Conservation (phyloP, 2,888 invertebrate genomes). For the Clunio marinus region DNA sequence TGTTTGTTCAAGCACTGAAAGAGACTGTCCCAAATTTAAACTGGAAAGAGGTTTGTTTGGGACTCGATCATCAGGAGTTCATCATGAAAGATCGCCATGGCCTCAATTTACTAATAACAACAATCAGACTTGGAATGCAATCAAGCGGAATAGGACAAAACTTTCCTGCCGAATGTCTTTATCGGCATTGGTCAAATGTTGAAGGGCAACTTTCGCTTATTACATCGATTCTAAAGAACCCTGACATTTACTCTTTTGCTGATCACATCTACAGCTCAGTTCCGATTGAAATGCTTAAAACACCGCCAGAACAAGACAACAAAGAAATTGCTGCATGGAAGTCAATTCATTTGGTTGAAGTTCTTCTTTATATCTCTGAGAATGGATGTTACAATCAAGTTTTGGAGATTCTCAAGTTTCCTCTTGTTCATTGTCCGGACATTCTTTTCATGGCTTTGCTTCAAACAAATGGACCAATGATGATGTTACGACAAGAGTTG, state of each 20-base stretch:
- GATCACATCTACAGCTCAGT: conserved; percentile 82
- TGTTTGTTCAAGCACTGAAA: conserved; percentile 87
- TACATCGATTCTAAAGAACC: conserved; percentile 78
- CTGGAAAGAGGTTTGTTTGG: conserved; percentile 89
- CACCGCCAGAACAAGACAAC: conserved; percentile 90
- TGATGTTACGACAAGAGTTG: conserved; percentile 77
- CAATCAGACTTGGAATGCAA: conserved; percentile 75
- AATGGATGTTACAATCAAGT: conserved; percentile 77
- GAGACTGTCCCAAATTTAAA: conserved; percentile 80
- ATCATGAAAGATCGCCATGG: conserved; percentile 81
- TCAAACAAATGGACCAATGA: conserved; percentile 78
- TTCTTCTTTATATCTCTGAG: conserved; percentile 81
- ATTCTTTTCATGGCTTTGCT: conserved; percentile 82
- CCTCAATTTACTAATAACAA: conserved; percentile 75
- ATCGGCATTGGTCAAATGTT: conserved; percentile 87
- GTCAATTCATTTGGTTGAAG: conserved; percentile 84
- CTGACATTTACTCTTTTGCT: conserved; percentile 91
- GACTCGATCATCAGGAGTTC: conserved; percentile 89
- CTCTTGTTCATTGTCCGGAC: conserved; percentile 91
- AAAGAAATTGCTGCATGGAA: conserved; percentile 93
- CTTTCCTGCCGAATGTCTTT: conserved; percentile 85
- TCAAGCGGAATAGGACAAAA: conserved; percentile 64
- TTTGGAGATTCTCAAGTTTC: conserved; percentile 82
- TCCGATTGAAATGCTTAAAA: conserved; percentile 83
- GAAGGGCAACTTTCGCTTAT: conserved; percentile 90